These are phyloP conservation scores for Peromyscus melanophrys DNA, from an alignment of 2,797 vertebrate species.

Conservation along the genomic window DNA sequence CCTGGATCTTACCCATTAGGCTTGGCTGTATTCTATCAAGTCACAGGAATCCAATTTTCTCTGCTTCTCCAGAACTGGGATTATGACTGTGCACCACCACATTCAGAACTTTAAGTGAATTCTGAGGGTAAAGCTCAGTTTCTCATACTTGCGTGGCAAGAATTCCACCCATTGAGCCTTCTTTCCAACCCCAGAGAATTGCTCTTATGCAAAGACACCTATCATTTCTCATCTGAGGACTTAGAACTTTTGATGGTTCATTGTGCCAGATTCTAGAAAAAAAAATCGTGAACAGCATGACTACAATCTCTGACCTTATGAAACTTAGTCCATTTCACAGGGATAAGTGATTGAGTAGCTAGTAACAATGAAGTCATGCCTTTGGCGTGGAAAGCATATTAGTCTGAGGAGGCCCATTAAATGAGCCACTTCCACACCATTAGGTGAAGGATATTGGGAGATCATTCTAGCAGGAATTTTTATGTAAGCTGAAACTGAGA, in stretches of 20 bases:
- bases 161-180: not conserved
- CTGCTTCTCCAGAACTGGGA: not conserved
- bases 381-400: slow-evolving; percentile 8
- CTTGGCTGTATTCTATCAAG: not conserved
- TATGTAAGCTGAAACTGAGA: not conserved
- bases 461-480: not conserved
- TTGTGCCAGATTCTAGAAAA: not conserved
- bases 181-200: not conserved
- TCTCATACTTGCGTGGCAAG: not conserved
- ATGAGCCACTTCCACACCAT: not conserved
- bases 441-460: not conserved
- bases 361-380: not conserved
- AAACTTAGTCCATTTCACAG: not conserved
- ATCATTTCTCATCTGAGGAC: slow-evolving; percentile 5
- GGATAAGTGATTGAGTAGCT: not conserved
- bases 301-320: not conserved
- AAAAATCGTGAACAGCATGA: not conserved
- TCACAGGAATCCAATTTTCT: not conserved
- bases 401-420: not conserved
- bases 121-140: not conserved
- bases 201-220: not conserved
- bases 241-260: not conserved
- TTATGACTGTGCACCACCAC: not conserved
- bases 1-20: not conserved
- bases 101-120: not conserved